Conservation (phyloP, 2,888 invertebrate species). For the Emmelina monodactyla region DNA sequence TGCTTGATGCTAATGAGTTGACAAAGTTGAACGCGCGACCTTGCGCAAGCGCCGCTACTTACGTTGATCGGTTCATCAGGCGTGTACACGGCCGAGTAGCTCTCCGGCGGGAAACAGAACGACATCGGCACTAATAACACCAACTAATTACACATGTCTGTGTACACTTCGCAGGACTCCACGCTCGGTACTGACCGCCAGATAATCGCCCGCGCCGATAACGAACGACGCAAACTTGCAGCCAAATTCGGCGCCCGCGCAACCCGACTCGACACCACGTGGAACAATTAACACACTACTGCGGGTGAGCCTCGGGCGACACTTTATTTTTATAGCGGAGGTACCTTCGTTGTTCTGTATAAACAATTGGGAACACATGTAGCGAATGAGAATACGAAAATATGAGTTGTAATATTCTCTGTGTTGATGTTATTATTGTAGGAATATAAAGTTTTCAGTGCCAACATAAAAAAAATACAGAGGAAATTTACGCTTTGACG, state of each 20-base stretch:
- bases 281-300: constrained; percentile 17
- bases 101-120: constrained; percentile 54
- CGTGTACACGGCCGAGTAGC: constrained; percentile 48
- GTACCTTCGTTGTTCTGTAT: background rate
- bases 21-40: background rate
- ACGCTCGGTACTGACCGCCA: constrained; percentile 19
- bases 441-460: too few relatives aligned
- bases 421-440: too few relatives aligned
- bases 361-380: too few relatives aligned
- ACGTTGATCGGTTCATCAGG: constrained; percentile 31
- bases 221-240: constrained; percentile 47
- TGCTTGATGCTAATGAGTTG: background rate
- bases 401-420: too few relatives aligned
- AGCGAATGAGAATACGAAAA: too few relatives aligned
- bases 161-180: background rate
- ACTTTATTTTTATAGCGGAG: constrained; percentile 22
- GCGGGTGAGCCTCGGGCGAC: constrained; percentile 33
- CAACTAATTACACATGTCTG: constrained; percentile 7
- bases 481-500: too few relatives aligned
- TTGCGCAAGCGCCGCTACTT: constrained; percentile 18
- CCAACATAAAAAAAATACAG: too few relatives aligned
- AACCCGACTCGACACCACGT: constrained; percentile 26
- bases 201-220: constrained; percentile 41
- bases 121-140: constrained; percentile 24
- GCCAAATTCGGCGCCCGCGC: background rate